A percentile compares a stretch with the other conserved stretches of the same genome.
phyloP scores from a whole-genome alignment of 1,140 invertebrate species.

The Linepithema humile region DNA sequence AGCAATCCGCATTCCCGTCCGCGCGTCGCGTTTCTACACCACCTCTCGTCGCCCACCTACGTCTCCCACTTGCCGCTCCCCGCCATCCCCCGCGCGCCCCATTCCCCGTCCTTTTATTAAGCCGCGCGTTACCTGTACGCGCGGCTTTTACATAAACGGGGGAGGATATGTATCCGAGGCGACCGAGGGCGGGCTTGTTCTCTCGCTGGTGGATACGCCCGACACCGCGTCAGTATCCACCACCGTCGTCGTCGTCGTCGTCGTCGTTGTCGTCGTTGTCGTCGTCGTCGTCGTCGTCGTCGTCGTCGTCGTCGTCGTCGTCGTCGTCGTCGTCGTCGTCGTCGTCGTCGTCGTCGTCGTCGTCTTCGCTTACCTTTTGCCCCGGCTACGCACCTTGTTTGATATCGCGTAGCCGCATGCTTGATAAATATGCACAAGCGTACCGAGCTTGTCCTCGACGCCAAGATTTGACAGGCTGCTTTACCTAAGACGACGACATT shows the following conservation, averaged over 20 bases:
- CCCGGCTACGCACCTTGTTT: slow-evolving; percentile 43
- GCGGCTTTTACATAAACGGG: slow-evolving; percentile 55
- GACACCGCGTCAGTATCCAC: too few species aligned
- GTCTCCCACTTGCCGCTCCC: background rate
- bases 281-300: slow-evolving; percentile 17
- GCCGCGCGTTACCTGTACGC: slow-evolving; percentile 45
- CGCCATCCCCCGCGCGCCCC: background rate
- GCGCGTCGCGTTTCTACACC: slow-evolving; percentile 64
- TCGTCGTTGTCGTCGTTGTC: background rate
- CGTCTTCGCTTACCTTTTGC: slow-evolving; percentile 54
- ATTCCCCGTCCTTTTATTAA: slow-evolving; percentile 39
- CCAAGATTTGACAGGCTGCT: background rate
- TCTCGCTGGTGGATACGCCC: slow-evolving; percentile 49
- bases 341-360: background rate
- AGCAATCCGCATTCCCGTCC: slow-evolving; percentile 64
- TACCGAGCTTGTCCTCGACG: slow-evolving; percentile 42
- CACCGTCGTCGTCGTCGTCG: background rate
- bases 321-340: background rate
- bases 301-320: background rate
- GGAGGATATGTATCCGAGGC: slow-evolving; percentile 51
- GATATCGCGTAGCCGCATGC: slow-evolving; percentile 44
- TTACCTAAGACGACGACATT: background rate
- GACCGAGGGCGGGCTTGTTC: slow-evolving; percentile 52
- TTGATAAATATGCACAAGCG: slow-evolving; percentile 57
- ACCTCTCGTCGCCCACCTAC: background rate